These are phyloP conservation scores for Drosophila dunni DNA, from an alignment of 1,140 invertebrate species.

Conservation along the genomic window DNA sequence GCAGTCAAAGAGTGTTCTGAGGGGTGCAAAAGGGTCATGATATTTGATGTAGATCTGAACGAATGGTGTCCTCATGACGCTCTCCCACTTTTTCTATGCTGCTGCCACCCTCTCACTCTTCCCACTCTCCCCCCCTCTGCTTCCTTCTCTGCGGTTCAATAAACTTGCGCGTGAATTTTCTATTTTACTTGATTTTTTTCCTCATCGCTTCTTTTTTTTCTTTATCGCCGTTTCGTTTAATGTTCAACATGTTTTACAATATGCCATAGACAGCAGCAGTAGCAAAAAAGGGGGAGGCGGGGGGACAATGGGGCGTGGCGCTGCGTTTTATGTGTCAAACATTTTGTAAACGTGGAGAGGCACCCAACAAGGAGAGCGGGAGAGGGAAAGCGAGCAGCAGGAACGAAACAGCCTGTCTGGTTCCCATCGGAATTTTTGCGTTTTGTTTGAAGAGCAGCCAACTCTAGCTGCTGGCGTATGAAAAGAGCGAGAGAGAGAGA, in stretches of 20 bases:
- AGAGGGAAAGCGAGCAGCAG: neutral
- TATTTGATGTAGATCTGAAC: conserved; percentile 43
- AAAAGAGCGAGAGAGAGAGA: no score
- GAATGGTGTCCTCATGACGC: neutral
- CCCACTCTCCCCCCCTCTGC: neutral
- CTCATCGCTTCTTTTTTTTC: neutral
- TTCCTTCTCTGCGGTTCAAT: conserved; percentile 61
- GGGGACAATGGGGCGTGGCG: conserved; percentile 29
- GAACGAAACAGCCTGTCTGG: conserved; percentile 34
- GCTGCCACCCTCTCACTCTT: conserved; percentile 4
- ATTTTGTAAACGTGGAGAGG: conserved; percentile 50
- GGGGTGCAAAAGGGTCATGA: conserved; percentile 16
- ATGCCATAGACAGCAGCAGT: conserved; percentile 41
- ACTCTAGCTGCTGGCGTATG: neutral
- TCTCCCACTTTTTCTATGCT: neutral
- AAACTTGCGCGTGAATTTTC: conserved; percentile 77
- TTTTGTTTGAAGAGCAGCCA: conserved; percentile 37
- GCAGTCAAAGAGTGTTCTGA: conserved; percentile 7
- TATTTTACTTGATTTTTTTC: conserved; percentile 57
- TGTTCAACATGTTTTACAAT: conserved; percentile 64
- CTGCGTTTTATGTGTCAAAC: conserved; percentile 72
- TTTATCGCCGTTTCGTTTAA: conserved; percentile 46
- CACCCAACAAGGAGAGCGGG: neutral
- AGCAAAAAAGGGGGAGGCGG: conserved; percentile 25
- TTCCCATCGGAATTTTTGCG: conserved; percentile 64